Percentiles rank a stretch among this genome's conserved stretches.
Evolutionary conservation across 2,888 invertebrate genomes (phyloP).

Genomic region (Drosophila yooni): DNA sequence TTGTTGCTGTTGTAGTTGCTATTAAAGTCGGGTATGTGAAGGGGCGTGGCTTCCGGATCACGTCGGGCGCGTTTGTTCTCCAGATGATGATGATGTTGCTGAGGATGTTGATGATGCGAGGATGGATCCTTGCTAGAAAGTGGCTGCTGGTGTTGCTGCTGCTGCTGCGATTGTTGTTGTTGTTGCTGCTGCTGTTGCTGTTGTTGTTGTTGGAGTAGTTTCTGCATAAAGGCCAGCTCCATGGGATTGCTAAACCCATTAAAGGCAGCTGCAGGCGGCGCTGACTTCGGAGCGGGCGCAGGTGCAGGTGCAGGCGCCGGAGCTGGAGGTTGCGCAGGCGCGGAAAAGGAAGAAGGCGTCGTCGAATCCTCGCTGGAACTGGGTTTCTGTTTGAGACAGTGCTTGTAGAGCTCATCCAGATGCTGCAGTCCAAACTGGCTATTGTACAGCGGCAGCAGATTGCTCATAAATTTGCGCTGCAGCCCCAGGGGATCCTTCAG

Average conservation of each 20-base stretch:
- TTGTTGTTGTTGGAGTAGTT: slow-evolving; percentile 87
- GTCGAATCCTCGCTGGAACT: slow-evolving; percentile 80
- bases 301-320: slow-evolving; percentile 18
- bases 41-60: slow-evolving; percentile 44
- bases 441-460: slow-evolving; percentile 71
- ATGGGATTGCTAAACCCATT: slow-evolving; percentile 79
- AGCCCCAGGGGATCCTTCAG: slow-evolving; percentile 77
- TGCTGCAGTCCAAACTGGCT: slow-evolving; percentile 70
- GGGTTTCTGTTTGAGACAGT: slow-evolving; percentile 69
- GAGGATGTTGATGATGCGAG: slow-evolving; percentile 70
- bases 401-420: slow-evolving; percentile 72
- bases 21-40: slow-evolving; percentile 75
- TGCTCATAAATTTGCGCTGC: slow-evolving; percentile 76
- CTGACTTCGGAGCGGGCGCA: slow-evolving; percentile 24
- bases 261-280: slow-evolving; percentile 15
- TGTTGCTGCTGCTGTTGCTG: slow-evolving; percentile 63
- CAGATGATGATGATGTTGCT: slow-evolving; percentile 61
- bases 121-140: slow-evolving; percentile 48
- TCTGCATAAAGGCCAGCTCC: slow-evolving; percentile 89
- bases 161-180: slow-evolving; percentile 62
- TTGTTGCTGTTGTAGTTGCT: slow-evolving; percentile 58
- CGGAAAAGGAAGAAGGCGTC: slow-evolving; percentile 23
- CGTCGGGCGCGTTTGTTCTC: slow-evolving; percentile 67
- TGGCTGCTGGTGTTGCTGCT: slow-evolving; percentile 69
- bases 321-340: slow-evolving; percentile 25